Conservation (phyloP, 2,113 vertebrate genomes). For the Perca fluviatilis region DNA sequence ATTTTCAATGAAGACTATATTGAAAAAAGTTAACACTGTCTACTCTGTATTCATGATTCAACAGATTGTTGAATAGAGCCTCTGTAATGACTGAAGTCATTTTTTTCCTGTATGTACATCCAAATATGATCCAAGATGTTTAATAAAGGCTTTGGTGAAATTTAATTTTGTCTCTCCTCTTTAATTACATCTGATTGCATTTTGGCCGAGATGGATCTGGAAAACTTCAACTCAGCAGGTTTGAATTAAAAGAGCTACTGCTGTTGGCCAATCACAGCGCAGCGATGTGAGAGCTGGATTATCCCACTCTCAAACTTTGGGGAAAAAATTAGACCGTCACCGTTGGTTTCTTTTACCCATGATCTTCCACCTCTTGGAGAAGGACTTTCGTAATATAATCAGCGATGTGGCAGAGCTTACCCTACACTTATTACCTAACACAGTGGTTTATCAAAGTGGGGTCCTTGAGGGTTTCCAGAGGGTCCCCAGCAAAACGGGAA, state of each 20-base stretch:
- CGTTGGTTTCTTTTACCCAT: too few relatives aligned
- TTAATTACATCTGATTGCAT: constrained; percentile 22
- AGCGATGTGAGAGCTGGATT: background rate
- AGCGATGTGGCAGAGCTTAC: background rate
- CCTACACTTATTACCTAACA: too few relatives aligned
- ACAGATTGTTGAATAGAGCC: background rate
- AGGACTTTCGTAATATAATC: too few relatives aligned
- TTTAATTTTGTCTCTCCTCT: constrained; percentile 2
- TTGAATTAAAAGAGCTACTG: background rate
- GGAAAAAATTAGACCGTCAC: background rate
- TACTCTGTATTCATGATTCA: too few relatives aligned
- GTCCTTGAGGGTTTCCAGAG: too few relatives aligned
- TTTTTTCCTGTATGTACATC: background rate
- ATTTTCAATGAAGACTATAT: background rate
- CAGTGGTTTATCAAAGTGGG: too few relatives aligned
- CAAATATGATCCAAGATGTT: background rate
- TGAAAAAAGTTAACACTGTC: background rate
- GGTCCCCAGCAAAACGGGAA: too few relatives aligned
- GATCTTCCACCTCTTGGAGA: background rate
- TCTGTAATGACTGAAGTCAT: background rate
- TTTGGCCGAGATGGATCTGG: constrained; percentile 19
- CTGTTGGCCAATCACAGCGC: constrained; percentile 23
- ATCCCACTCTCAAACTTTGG: background rate
- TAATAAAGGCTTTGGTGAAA: background rate
- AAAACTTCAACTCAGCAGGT: constrained; percentile 27